Base-by-base conservation (phyloP, 2,113 vertebrate species). In the Physeter macrocephalus region DNA sequence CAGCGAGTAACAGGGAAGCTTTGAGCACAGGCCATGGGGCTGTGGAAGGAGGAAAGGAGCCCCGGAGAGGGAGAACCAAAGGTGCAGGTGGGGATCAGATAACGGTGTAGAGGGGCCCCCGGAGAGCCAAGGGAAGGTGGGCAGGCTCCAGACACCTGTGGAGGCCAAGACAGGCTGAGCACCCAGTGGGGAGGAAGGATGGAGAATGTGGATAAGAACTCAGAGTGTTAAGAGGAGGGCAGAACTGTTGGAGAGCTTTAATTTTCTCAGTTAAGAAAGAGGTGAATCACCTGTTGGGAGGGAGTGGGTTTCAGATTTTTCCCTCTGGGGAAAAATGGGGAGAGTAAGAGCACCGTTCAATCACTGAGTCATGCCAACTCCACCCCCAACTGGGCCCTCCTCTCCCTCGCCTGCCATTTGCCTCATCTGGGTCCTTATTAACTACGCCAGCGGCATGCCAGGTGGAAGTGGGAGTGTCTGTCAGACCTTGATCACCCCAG, bases 361-460 rank as follows among this genome's bases (percentile, higher is more conserved):
- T 54, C 62, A 5, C 25, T 5, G 88, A 88, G 43, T 59, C 89
- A 29, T 6, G 31, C 4, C 54, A 2, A 0, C 46, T 61, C 61
- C 23, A 13, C 77, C 20, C 61, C 5, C 64, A 4, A 43, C 25
- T 1, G 72, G 23, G 57, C 49, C 34, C 80, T 64, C 46, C 66
- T 59, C 46, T 17, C 14, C 23, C 1, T 39, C 29, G 17, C n/a
- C 80, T 3, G 54, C 54, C 17, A 2, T 39, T 49, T 13, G 74
- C 39, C 23, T 27, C 5, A 0, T 27, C 20, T 4, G 59, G 46
- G 46, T 29, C 92, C 67, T 64, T 36, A 4, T 25, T 17, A 43
- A 39, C 5, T 3, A 13, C 54, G 2, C 23, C 59, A 14, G 29
- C 0, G 61, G 77, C 49, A 49, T 49, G 34, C 46, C 1, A 21